These are phyloP conservation scores for Hirtodrosophila histrioides DNA, from an alignment of 2,888 invertebrate genomes.

Conservation along the genomic window DNA sequence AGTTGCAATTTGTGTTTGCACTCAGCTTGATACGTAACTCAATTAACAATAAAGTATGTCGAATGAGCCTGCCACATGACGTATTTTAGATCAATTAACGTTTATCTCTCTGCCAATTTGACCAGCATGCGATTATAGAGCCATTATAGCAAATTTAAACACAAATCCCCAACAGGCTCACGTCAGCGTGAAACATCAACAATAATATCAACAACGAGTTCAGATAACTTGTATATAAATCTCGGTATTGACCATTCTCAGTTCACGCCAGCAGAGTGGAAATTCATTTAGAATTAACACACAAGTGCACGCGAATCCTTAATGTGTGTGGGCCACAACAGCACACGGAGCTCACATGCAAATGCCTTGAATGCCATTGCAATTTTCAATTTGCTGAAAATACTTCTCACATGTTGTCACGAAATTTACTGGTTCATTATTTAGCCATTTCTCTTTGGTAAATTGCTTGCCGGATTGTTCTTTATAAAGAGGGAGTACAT, in stretches of 20 bases:
- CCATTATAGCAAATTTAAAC: constrained; percentile 27
- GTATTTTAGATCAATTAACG: constrained; percentile 36
- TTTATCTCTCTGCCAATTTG: constrained; percentile 16
- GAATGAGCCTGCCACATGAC: background rate
- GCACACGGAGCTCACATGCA: constrained; percentile 1
- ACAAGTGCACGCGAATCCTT: constrained; percentile 7
- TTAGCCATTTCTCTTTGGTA: constrained; percentile 33
- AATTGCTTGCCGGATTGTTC: constrained; percentile 22
- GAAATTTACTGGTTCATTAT: constrained; percentile 60
- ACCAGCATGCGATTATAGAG: constrained; percentile 12
- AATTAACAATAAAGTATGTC: constrained; percentile 20
- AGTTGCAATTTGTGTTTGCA: background rate
- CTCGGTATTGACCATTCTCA: constrained; percentile 16
- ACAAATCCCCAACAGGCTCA: constrained; percentile 29
- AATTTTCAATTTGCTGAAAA: constrained; percentile 36
- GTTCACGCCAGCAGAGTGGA: background rate
- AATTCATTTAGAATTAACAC: constrained; percentile 20
- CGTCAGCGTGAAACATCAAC: constrained; percentile 27
- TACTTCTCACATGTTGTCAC: constrained; percentile 47
- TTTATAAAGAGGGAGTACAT: constrained; percentile 4
- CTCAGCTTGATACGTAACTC: background rate
- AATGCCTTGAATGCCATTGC: constrained; percentile 25
- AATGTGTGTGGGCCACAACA: too few species aligned
- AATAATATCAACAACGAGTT: background rate
- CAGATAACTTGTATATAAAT: background rate